Base-by-base conservation (phyloP, 64 coral and sea anemone species). In the Astreopora myriophthalma region DNA sequence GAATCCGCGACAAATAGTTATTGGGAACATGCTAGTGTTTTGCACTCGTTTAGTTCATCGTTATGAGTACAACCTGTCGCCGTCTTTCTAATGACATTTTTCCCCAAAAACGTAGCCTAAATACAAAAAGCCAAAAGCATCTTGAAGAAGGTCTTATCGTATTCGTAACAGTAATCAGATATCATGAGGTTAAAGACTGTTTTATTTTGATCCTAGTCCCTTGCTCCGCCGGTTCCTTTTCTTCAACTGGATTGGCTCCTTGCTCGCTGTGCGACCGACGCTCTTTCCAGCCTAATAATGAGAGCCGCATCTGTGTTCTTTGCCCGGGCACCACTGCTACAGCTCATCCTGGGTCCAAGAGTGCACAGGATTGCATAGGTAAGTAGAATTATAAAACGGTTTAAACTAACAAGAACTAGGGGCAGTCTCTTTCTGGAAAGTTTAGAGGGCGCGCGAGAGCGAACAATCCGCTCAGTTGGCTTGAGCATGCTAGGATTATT, bases 291-390 rank as follows among this genome's bases (percentile, higher is more conserved):
- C 92, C 92, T 0, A 37, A 69, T 20, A 60, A 33, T 23, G 92
- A 94, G 23, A 57, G 35, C 23, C 87, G 55, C 24, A 67, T 52
- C 6, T 94, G 92, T 71, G 58, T 94, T 42, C 66, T 65, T 32
- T 94, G 92, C 22, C 74, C 85, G 71, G 92, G 92, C 80, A 88
- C 92, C 8, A 94, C 61, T 16, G 34, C 70, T 42, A 94, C 92
- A 42, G 10, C 79, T 2, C 66, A 60, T 42, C 23, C 34, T 52
- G 92, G 92, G 44, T 71, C 83, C 28, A 86, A 39, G 13, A 74
- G 44, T 33, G 69, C 51, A 40, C 57, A 34, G 4, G 65, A 88
- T 32, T 94, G 92, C 77, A 79, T 88, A 62, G 92, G 92, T 94
- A 44, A 71, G 63, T 38, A 32, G 20, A 14, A 36, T 42, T 74